Base-by-base conservation (phyloP, 2,888 invertebrate species). In the Phlogophora meticulosa region DNA sequence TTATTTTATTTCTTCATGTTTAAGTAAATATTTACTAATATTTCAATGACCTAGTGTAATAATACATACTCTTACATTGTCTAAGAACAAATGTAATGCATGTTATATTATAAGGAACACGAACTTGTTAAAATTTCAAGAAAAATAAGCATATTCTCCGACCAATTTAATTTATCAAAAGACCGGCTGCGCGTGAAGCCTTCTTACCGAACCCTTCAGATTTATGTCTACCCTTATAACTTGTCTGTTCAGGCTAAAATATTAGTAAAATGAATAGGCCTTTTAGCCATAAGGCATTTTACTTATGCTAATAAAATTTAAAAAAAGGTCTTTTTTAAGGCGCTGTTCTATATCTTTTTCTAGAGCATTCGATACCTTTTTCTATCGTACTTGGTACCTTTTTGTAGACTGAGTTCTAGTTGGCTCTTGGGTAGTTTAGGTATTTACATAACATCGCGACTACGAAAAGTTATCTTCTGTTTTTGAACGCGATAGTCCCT, bases 121-220 rank as follows among this genome's bases (percentile, higher is more conserved):
- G n/a, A n/a, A n/a, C n/a, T n/a, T n/a, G n/a, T n/a, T n/a, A 5
- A 61, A 60, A 42, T 22, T 13, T 2, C 13, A 15, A 22, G 7
- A 11, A 5, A n/a, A 13, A 4, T 28, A 13, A 4, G 11, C 2
- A 22, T 5, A 36, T 28, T 42, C 4, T 9, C 28, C 3, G 1
- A 5, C 32, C 36, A 28, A 13, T 74, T 53, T 36, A 52, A 67
- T 74, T 36, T 48, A 74, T 52, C 32, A 69, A 74, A 74, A 22
- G 22, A 10, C 28, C 22, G 28, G 22, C 17, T 48, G 36, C 17
- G 17, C 36, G 7, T 36, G 42, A 53, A 22, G 13, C 28, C 28
- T 36, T n/a, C 34, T 65, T n/a, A 0, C 10, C 22, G 9, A 17
- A 69, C 67, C 46, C 28, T 48, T 42, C 17, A 52, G 34, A 74